Evolutionary conservation across 2,797 vertebrate genomes (phyloP).

Genomic region (Aldrovandia affinis): DNA sequence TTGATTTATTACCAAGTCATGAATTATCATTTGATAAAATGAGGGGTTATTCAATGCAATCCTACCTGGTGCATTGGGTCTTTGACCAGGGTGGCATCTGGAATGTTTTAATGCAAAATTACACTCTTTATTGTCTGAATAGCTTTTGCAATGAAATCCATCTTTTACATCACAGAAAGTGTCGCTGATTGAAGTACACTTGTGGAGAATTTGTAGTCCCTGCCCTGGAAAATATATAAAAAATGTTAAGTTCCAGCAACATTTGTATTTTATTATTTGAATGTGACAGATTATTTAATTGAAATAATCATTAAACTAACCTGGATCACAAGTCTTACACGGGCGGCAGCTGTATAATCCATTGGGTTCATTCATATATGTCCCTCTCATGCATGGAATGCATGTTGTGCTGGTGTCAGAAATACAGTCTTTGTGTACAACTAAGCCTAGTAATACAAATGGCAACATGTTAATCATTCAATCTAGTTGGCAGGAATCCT

Average conservation of each 20-base stretch:
- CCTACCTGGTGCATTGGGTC: constrained; percentile 28
- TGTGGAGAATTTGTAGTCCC: not conserved
- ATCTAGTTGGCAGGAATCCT: not conserved
- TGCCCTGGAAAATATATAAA: constrained; percentile 17
- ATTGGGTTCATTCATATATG: constrained; percentile 34
- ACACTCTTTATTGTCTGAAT: constrained; percentile 2
- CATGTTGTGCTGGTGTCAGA: constrained; percentile 26
- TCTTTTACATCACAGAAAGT: constrained; percentile 14
- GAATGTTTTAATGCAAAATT: constrained; percentile 15
- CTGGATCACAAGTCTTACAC: constrained; percentile 36
- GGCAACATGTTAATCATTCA: not conserved
- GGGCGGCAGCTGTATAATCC: not conserved
- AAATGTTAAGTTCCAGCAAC: not conserved
- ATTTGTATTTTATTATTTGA: not conserved
- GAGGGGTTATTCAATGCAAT: not conserved
- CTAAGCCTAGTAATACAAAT: constrained; percentile 16
- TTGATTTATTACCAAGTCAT: not conserved
- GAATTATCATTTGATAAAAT: too few relatives aligned
- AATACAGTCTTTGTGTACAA: constrained; percentile 27
- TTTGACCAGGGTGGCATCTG: constrained; percentile 20
- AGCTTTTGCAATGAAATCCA: constrained; percentile 26
- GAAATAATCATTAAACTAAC: not conserved
- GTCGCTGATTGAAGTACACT: constrained; percentile 27
- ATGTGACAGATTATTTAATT: not conserved
- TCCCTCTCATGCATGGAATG: constrained; percentile 20